Conservation (phyloP, 2,797 vertebrate species). For the Oreortyx pictus region DNA sequence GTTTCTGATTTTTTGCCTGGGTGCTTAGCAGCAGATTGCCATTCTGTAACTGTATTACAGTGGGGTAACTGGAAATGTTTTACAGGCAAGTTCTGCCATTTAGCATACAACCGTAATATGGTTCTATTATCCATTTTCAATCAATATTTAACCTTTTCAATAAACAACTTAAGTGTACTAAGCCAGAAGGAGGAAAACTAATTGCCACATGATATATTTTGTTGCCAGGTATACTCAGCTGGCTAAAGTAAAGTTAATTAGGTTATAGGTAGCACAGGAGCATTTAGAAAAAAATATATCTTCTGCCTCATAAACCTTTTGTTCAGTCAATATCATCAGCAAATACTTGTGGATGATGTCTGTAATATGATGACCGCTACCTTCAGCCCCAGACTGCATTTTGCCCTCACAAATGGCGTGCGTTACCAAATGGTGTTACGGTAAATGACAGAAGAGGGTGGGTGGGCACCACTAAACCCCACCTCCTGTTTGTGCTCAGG, state of each 20-base stretch:
- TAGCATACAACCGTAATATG: constrained; percentile 58
- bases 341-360: constrained; percentile 50
- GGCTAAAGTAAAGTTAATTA: constrained; percentile 75
- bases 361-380: constrained; percentile 36
- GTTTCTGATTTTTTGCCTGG: constrained; percentile 30
- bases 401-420: not conserved
- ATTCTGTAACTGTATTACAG: constrained; percentile 62
- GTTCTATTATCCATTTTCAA: constrained; percentile 67
- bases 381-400: not conserved
- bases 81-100: constrained; percentile 67
- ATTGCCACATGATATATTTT: constrained; percentile 71
- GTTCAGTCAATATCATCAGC: constrained; percentile 67
- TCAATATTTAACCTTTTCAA: constrained; percentile 73
- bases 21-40: constrained; percentile 55
- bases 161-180: constrained; percentile 66
- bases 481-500: not conserved
- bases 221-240: constrained; percentile 71
- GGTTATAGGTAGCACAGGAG: constrained; percentile 74
- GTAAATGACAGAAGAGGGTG: not conserved
- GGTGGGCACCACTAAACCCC: not conserved
- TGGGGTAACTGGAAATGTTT: constrained; percentile 56
- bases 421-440: not conserved
- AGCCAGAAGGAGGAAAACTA: constrained; percentile 68
- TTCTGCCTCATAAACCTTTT: constrained; percentile 66
- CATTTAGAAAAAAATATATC: constrained; percentile 65